These are phyloP conservation scores for Rhingia campestris DNA, from an alignment of 2,888 invertebrate genomes.

Conservation along the genomic window DNA sequence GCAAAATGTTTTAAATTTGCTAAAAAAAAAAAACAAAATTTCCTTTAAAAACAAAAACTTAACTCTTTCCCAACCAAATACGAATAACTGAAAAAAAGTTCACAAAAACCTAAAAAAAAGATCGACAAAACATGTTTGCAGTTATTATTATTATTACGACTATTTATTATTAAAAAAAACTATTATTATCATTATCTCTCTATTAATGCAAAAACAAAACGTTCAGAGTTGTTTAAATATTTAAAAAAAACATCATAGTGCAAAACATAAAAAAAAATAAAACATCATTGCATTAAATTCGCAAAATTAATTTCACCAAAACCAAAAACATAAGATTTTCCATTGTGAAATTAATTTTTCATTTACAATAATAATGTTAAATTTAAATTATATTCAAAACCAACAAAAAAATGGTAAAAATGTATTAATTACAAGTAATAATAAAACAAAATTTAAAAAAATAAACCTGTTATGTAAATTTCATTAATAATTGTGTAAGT, in stretches of 20 bases:
- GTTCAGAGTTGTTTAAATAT: constrained; percentile 75
- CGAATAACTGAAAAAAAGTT: constrained; percentile 68
- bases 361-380: constrained; percentile 67
- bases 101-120: constrained; percentile 74
- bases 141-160: constrained; percentile 73
- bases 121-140: constrained; percentile 71
- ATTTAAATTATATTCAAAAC: constrained; percentile 75
- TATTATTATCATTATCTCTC: constrained; percentile 69
- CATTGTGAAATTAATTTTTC: constrained; percentile 65
- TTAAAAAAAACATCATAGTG: constrained; percentile 58
- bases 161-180: constrained; percentile 70
- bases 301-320: constrained; percentile 59
- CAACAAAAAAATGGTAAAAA: constrained; percentile 63
- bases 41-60: constrained; percentile 38
- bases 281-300: constrained; percentile 60
- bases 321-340: constrained; percentile 37
- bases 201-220: constrained; percentile 68
- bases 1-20: constrained; percentile 72
- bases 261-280: constrained; percentile 72
- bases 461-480: constrained; percentile 80
- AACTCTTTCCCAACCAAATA: constrained; percentile 60
- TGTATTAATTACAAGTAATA: constrained; percentile 62
- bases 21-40: constrained; percentile 40
- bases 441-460: constrained; percentile 69
- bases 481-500: constrained; percentile 76